Percentiles rank a stretch among this genome's conserved stretches.
Conservation (phyloP, 2,113 vertebrate genomes). For the Campylomormyrus tamandua region DNA sequence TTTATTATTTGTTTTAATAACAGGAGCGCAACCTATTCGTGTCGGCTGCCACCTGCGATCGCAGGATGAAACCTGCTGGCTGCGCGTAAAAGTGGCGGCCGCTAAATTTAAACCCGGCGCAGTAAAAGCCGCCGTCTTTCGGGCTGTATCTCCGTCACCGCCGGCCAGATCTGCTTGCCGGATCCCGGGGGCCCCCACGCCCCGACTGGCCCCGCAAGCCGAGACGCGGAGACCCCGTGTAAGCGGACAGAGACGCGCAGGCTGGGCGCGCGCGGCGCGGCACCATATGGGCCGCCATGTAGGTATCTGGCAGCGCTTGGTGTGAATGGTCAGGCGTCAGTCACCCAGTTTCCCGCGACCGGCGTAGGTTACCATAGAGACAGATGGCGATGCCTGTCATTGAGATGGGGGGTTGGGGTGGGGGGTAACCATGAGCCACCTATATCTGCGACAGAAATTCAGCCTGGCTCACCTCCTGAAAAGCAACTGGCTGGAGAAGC, state of each 20-base stretch:
- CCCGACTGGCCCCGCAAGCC: neutral
- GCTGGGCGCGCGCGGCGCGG: slow-evolving; percentile 57
- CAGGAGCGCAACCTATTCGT: neutral
- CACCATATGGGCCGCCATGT: slow-evolving; percentile 69
- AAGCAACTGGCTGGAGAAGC: neutral
- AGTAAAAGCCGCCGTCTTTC: neutral
- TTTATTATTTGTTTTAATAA: slow-evolving; percentile 9
- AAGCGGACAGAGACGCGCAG: slow-evolving; percentile 24
- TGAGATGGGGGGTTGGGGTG: slow-evolving; percentile 37
- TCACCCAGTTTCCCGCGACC: slow-evolving; percentile 63
- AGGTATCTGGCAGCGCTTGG: slow-evolving; percentile 56
- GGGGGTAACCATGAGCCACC: slow-evolving; percentile 14
- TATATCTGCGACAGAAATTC: slow-evolving; percentile 1
- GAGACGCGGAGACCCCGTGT: slow-evolving; percentile 30
- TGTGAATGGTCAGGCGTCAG: slow-evolving; percentile 70
- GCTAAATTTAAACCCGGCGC: neutral
- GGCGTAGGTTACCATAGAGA: slow-evolving; percentile 64
- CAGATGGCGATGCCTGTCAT: slow-evolving; percentile 56
- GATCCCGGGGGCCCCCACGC: neutral
- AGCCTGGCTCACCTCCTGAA: neutral
- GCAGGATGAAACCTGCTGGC: neutral
- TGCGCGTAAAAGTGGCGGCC: neutral
- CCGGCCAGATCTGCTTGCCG: neutral
- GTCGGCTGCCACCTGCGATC: neutral
- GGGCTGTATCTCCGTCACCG: neutral